These are phyloP conservation scores for Gymnocephalus cernua DNA, from an alignment of 2,113 vertebrate genomes.

Conservation along the genomic window DNA sequence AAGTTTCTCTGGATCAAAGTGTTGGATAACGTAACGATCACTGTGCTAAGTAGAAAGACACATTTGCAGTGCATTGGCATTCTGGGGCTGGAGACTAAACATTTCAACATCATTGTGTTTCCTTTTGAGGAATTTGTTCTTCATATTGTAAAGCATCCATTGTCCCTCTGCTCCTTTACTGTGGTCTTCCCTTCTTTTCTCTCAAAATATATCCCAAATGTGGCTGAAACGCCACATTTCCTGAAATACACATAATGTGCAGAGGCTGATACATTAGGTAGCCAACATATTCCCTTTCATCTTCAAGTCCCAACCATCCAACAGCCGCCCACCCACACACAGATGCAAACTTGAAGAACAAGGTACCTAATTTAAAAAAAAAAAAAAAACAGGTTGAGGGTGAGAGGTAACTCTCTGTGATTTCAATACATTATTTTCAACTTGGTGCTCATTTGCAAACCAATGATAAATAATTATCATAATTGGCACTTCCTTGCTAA, in stretches of 20 bases:
- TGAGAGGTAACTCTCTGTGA: slow-evolving; percentile 10
- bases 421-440: slow-evolving; percentile 24
- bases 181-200: background rate
- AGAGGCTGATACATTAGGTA: slow-evolving; percentile 12
- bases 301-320: background rate
- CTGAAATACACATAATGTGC: slow-evolving; percentile 1
- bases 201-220: background rate
- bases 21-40: background rate
- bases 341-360: background rate
- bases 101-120: background rate
- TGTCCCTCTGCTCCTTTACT: background rate
- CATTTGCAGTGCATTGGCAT: background rate
- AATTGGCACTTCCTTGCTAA: slow-evolving; percentile 31
- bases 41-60: background rate
- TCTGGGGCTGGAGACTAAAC: background rate
- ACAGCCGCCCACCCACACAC: background rate
- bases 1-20: slow-evolving; percentile 12
- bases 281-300: slow-evolving; percentile 2
- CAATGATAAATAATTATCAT: slow-evolving; percentile 34
- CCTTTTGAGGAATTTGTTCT: background rate
- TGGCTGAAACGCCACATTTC: slow-evolving; percentile 3
- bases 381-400: background rate
- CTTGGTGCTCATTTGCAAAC: slow-evolving; percentile 22
- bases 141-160: background rate
- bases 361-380: slow-evolving; percentile 1